Percentiles rank a stretch among this genome's conserved stretches.
phyloP scores from a whole-genome alignment of 2,888 invertebrate species.

The Lithophane semibrunnea region DNA sequence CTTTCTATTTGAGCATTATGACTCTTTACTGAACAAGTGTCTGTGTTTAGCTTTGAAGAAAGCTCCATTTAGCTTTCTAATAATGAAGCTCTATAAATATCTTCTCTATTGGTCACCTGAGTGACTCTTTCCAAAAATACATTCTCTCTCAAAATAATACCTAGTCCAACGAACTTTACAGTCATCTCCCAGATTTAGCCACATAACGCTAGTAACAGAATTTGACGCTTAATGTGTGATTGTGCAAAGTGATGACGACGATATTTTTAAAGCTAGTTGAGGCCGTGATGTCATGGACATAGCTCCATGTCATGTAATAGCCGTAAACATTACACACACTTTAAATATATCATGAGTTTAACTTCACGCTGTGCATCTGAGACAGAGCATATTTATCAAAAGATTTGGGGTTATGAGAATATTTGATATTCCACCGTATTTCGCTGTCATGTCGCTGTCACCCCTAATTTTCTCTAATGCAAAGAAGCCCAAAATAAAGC shows the following conservation, averaged over 20 bases:
- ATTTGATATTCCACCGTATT: conserved; percentile 38
- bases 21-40: conserved; percentile 14
- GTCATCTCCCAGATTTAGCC: conserved; percentile 46
- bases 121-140: conserved; percentile 33
- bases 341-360: conserved; percentile 43
- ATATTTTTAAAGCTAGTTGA: conserved; percentile 67
- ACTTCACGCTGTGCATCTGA: conserved; percentile 11
- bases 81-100: conserved; percentile 23
- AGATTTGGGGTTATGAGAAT: conserved; percentile 26
- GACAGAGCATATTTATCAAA: conserved; percentile 37
- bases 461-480: conserved; percentile 41
- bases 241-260: conserved; percentile 55
- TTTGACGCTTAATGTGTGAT: conserved; percentile 45
- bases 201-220: conserved; percentile 39
- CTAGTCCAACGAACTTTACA: conserved; percentile 52
- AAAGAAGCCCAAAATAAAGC: conserved; percentile 37
- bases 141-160: conserved; percentile 34
- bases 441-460: conserved; percentile 46
- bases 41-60: conserved; percentile 13
- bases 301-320: conserved; percentile 53
- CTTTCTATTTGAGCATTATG: conserved; percentile 48
- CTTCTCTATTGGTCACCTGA: conserved; percentile 40
- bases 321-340: conserved; percentile 47
- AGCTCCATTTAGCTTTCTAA: conserved; percentile 27
- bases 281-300: conserved; percentile 69